Evolutionary conservation across 2,888 invertebrate species (phyloP).

Genomic region (Leptogaster cylindrica): DNA sequence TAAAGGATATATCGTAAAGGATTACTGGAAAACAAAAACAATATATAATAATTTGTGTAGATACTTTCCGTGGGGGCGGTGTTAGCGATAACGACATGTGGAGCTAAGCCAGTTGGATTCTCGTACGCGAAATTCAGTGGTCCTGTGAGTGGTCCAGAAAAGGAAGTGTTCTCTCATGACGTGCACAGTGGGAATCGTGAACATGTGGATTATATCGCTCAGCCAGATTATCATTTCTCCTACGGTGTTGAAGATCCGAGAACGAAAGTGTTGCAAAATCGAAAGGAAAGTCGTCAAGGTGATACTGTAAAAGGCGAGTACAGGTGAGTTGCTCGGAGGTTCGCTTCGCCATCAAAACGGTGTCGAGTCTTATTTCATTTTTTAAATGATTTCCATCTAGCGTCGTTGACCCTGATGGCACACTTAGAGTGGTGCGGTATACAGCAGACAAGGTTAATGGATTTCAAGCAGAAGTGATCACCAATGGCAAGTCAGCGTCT

Average conservation of each 20-base stretch:
- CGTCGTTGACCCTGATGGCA: conserved; percentile 77
- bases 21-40: conserved; percentile 10
- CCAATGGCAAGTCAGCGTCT: conserved; percentile 55
- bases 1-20: too few relatives aligned
- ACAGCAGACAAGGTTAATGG: conserved; percentile 76
- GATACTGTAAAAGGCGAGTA: conserved; percentile 77
- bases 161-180: conserved; percentile 56
- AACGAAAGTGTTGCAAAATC: conserved; percentile 75
- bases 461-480: conserved; percentile 68
- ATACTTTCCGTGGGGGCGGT: conserved; percentile 3
- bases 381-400: conserved; percentile 59
- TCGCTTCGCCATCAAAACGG: not conserved
- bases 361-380: conserved; percentile 15
- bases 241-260: conserved; percentile 79
- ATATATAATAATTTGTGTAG: conserved; percentile 4
- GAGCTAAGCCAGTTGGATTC: conserved; percentile 65
- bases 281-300: conserved; percentile 74
- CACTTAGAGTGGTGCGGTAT: conserved; percentile 74
- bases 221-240: conserved; percentile 77
- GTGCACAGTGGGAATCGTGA: conserved; percentile 61
- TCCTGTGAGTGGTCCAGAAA: conserved; percentile 72
- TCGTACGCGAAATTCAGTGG: conserved; percentile 77
- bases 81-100: not conserved
- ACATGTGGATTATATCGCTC: conserved; percentile 74
- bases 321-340: conserved; percentile 56